Conservation (phyloP, 2,113 vertebrate genomes). For the Mormyrus iriodes region DNA sequence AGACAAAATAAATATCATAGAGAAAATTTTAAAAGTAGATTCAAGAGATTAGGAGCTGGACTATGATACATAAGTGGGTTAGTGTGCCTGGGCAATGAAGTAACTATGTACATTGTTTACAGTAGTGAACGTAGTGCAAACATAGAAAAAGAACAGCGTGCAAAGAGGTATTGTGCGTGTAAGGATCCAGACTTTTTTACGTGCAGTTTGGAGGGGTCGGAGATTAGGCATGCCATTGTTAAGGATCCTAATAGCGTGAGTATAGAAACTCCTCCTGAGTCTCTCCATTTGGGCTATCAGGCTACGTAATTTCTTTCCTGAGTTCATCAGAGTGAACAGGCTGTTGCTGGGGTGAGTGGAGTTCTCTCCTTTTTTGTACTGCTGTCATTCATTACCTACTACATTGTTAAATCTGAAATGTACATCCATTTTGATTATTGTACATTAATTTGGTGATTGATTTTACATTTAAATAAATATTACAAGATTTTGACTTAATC, state of each 20-base stretch:
- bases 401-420: no score
- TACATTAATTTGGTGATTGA: no score
- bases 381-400: no score
- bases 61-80: background rate
- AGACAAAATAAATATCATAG: no score
- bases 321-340: background rate
- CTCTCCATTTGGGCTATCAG: no score
- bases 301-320: background rate
- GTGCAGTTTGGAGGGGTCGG: background rate
- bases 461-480: no score
- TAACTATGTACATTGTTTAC: background rate
- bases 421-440: no score
- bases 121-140: background rate
- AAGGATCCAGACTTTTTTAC: background rate
- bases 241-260: background rate
- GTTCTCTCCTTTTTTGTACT: no score
- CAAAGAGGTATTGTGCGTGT: background rate
- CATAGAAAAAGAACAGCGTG: background rate
- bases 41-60: background rate
- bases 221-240: background rate
- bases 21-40: background rate
- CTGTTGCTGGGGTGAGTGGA: no score
- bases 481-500: no score
- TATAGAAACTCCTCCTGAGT: background rate
- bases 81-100: background rate